Evolutionary conservation across 64 coral and sea anemone species (phyloP).

Genomic region (Dendrophyllia cribrosa): DNA sequence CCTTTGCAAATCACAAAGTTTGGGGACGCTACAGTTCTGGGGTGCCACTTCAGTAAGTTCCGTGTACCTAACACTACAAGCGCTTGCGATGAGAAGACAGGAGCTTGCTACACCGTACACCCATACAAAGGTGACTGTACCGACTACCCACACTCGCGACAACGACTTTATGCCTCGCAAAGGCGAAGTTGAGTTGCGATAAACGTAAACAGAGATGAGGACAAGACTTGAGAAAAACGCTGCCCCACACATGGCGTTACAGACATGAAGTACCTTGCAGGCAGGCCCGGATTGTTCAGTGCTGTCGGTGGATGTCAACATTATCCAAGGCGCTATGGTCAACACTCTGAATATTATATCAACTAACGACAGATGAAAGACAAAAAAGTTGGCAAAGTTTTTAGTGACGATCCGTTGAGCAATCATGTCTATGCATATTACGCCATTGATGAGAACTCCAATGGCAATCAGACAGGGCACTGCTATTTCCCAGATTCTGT

Average conservation of each 20-base stretch:
- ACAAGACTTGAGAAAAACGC: conserved; percentile 21
- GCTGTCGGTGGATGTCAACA: not conserved
- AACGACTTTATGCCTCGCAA: not conserved
- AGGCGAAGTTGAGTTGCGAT: not conserved
- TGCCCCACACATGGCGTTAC: not conserved
- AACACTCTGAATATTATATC: conserved; percentile 11
- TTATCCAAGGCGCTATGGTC: not conserved
- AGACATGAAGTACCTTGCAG: not conserved
- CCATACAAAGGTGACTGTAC: conserved; percentile 1
- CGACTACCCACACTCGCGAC: not conserved
- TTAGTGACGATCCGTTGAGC: no score
- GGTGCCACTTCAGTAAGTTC: not conserved
- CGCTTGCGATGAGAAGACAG: not conserved
- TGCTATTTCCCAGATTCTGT: not conserved
- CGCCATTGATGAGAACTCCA: not conserved
- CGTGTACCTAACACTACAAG: not conserved
- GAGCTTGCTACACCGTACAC: not conserved
- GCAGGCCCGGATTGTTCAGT: not conserved
- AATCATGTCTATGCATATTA: not conserved
- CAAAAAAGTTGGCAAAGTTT: conserved; percentile 31
- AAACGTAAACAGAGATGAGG: not conserved
- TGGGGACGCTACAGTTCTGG: not conserved
- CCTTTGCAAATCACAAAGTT: not conserved
- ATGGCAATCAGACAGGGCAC: not conserved
- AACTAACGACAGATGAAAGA: conserved; percentile 35